Evolutionary conservation across 1,140 invertebrate species (phyloP), one percentile per base, ranked within the genome.

Genomic region (Belonocnema kinseyi): DNA sequence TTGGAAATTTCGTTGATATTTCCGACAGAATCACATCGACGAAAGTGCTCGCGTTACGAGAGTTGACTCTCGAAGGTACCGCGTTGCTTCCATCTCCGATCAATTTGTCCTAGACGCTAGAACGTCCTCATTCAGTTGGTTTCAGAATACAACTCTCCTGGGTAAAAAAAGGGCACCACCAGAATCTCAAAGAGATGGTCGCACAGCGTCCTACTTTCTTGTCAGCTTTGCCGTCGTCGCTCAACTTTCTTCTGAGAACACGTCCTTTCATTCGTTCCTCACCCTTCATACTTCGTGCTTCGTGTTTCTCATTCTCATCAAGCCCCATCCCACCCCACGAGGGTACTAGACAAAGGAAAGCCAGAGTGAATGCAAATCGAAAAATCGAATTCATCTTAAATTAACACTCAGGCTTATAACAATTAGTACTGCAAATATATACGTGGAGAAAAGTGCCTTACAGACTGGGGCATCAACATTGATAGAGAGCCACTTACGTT

Each of bases 51-150:
- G 26, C 61, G 26, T 66, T 66, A 66, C 61, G 61, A 66, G 61
- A 66, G 61, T 66, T 66, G 61, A 66, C 61, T 66, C 61, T 66
- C 61, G 61, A 66, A 66, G 61, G 61, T 66, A 66, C 61, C 61
- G 46, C 61, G 61, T 66, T 66, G 61, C 61, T 66, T 66, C 61
- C 61, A 66, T 66, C 61, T 66, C 61, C 61, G 61, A 66, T 66
- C 61, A 66, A 66, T 66, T 66, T 66, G 61, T 66, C 61, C 61
- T 66, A 66, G 61, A 66, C 61, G 61, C 61, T 73, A 75, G 73
- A 70, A 78, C 77, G 78, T 80, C 72, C 77, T 81, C 77, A 81
- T 79, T 74, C 77, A 76, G 77, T 79, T 81, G 72, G 77, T 74
- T 71, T 72, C 51, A 72, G 77, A 75, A 81, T 79, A 81, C 80